Percentiles rank a stretch among this genome's conserved stretches.
phyloP scores from a whole-genome alignment of 2,888 invertebrate species.

The Nemotelus pantherinus region DNA sequence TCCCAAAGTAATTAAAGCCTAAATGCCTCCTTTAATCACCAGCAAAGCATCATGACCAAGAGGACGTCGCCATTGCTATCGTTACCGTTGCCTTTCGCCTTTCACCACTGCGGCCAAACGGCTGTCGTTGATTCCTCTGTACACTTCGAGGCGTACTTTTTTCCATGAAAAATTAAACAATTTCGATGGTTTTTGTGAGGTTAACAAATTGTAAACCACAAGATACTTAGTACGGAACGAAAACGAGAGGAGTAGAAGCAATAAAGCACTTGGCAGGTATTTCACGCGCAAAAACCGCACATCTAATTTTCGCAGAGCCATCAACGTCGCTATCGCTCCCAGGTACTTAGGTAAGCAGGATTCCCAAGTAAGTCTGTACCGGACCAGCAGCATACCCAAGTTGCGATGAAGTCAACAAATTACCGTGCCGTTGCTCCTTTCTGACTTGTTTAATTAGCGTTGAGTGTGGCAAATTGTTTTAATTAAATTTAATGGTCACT shows the following conservation, averaged over 20 bases:
- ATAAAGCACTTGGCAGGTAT: conserved; percentile 31
- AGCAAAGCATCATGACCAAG: background rate
- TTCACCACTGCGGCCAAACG: background rate
- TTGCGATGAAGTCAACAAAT: conserved; percentile 40
- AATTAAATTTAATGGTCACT: conserved; percentile 45
- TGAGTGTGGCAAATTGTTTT: conserved; percentile 45
- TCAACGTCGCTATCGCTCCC: conserved; percentile 20
- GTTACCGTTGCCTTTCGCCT: background rate
- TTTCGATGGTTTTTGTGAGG: conserved; percentile 32
- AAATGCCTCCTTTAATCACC: background rate
- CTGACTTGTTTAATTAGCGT: conserved; percentile 44
- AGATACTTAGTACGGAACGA: conserved; percentile 17
- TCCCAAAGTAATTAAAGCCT: conserved; percentile 9
- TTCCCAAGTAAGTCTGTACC: conserved; percentile 28
- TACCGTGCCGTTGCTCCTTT: conserved; percentile 43
- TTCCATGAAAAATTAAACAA: conserved; percentile 18
- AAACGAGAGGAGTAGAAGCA: background rate
- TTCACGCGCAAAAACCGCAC: conserved; percentile 35
- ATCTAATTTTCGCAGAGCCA: conserved; percentile 38
- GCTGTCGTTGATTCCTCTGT: background rate
- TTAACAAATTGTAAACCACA: conserved; percentile 38
- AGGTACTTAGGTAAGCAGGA: conserved; percentile 33
- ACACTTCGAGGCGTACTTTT: background rate
- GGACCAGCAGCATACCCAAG: conserved; percentile 17
- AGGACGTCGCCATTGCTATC: background rate